Conservation (phyloP, 2,888 invertebrate genomes). For the Pammene fasciana region DNA sequence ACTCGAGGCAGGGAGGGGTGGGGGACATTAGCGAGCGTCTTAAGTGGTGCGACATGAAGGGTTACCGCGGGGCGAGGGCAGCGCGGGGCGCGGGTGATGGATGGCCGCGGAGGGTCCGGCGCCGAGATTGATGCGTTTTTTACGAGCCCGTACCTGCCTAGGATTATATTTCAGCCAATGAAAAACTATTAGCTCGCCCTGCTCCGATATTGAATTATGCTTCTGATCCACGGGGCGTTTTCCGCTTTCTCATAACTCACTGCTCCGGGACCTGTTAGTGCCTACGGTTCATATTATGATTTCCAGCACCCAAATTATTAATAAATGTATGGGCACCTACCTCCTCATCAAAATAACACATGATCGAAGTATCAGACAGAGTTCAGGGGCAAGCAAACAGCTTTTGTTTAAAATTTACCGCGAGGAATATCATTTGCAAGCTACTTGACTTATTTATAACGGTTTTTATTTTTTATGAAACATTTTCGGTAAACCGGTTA, state of each 20-base stretch:
- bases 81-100: conserved; percentile 30
- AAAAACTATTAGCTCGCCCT: conserved; percentile 28
- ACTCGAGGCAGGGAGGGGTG: conserved; percentile 14
- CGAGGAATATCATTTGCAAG: too few relatives aligned
- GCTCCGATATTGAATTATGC: conserved; percentile 17
- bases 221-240: conserved; percentile 3
- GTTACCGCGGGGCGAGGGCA: conserved; percentile 33
- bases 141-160: conserved; percentile 49
- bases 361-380: too few relatives aligned
- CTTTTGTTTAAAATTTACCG: too few relatives aligned
- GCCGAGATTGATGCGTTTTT: conserved; percentile 61
- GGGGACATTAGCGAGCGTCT: conserved; percentile 28
- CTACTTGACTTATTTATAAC: too few relatives aligned
- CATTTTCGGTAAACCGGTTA: too few relatives aligned
- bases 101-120: conserved; percentile 41
- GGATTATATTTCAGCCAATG: conserved; percentile 31
- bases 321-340: too few relatives aligned
- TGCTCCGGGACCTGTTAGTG: not conserved
- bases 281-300: not conserved
- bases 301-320: too few relatives aligned
- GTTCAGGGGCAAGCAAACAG: too few relatives aligned
- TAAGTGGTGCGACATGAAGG: conserved; percentile 42
- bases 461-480: too few relatives aligned
- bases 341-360: too few relatives aligned
- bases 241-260: not conserved